A percentile compares a stretch with the other conserved stretches of the same genome.
Evolutionary conservation across 2,797 vertebrate genomes (phyloP).

Genomic region (Todus mexicanus): DNA sequence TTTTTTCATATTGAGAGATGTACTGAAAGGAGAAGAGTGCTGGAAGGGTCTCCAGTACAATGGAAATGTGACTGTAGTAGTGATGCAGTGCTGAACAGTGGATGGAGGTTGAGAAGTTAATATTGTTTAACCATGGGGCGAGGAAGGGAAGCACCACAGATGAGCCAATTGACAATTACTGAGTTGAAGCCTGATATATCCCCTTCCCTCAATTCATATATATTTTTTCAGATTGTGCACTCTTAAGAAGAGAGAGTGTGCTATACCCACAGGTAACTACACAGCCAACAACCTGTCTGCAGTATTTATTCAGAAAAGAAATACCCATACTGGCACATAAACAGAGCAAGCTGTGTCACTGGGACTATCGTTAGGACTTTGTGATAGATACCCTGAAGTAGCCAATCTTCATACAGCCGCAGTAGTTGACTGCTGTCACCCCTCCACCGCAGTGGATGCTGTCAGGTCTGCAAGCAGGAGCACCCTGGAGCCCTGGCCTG

Average conservation of each 20-base stretch:
- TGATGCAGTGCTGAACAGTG: neutral
- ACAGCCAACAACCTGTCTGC: neutral
- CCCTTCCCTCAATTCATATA: neutral
- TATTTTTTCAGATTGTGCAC: neutral
- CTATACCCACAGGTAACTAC: neutral
- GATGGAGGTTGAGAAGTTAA: neutral
- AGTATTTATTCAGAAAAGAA: neutral
- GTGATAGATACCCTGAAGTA: neutral
- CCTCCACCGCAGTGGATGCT: neutral
- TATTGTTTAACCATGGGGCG: neutral
- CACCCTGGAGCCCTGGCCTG: neutral
- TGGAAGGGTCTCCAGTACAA: neutral
- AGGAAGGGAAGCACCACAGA: neutral
- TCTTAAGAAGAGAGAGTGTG: neutral
- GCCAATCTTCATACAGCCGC: fast-evolving
- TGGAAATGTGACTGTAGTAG: neutral
- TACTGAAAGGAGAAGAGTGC: neutral
- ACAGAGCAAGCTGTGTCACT: neutral
- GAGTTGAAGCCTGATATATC: neutral
- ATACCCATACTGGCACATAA: neutral
- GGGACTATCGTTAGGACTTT: neutral
- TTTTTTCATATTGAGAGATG: neutral
- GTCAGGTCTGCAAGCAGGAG: neutral
- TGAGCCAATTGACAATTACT: neutral
- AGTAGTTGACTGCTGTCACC: neutral